Conservation (phyloP, 2,797 vertebrate species). For the Bucorvus abyssinicus region DNA sequence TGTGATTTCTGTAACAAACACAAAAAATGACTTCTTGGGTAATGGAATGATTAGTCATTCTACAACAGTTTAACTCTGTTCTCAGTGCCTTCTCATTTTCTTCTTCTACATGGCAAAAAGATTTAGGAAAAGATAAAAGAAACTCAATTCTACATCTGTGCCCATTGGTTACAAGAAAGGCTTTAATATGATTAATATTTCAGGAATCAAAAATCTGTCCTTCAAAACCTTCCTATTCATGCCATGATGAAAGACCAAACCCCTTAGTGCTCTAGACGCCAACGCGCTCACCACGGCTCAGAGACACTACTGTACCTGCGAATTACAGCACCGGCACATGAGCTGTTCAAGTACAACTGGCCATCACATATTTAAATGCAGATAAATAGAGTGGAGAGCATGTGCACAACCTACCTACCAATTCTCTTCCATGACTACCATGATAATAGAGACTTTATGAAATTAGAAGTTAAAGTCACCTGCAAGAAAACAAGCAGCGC, state of each 20-base stretch:
- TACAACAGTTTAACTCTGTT: neutral
- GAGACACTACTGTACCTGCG: neutral
- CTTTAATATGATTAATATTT: neutral
- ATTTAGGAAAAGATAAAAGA: neutral
- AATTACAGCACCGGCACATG: accelerated
- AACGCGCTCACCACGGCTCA: neutral
- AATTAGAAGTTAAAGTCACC: neutral
- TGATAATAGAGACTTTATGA: neutral
- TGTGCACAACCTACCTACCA: neutral
- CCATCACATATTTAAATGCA: neutral
- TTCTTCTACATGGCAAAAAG: neutral
- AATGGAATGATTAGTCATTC: neutral
- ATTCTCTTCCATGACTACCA: neutral
- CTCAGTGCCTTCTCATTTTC: neutral
- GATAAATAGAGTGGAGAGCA: neutral
- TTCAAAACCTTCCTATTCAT: neutral
- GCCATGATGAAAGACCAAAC: neutral
- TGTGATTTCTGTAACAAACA: neutral
- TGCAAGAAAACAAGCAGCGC: neutral
- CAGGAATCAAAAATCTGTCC: neutral
- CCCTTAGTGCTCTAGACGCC: neutral
- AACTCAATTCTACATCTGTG: neutral
- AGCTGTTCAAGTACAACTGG: neutral
- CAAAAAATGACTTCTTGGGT: neutral
- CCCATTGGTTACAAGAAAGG: neutral